Evolutionary conservation across 2,113 vertebrate genomes (phyloP).

Genomic region (Ammodramus savannarum): DNA sequence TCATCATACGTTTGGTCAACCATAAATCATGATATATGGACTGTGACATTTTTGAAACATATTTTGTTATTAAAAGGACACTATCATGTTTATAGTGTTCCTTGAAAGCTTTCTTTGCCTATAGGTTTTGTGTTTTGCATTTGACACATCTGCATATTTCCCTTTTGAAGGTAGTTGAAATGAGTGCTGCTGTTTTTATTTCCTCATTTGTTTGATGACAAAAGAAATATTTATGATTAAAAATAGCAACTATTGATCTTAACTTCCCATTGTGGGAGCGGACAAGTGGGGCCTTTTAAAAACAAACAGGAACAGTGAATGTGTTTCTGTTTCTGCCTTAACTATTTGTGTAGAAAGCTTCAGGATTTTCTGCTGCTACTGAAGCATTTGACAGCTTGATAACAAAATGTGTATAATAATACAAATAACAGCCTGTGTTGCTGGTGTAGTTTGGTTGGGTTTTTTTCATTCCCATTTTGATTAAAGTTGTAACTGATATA

Average conservation of each 20-base stretch:
- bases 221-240: not conserved
- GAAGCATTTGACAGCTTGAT: constrained; percentile 42
- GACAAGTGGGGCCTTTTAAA: not conserved
- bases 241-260: constrained; percentile 45
- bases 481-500: not conserved
- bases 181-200: constrained; percentile 2
- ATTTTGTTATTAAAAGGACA: not conserved
- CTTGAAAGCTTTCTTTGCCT: not conserved
- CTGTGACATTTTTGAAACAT: not conserved
- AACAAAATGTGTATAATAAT: constrained; percentile 38
- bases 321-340: constrained; percentile 8
- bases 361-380: not conserved
- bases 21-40: not conserved
- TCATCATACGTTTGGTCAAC: not conserved
- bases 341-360: constrained; percentile 14
- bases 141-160: not conserved
- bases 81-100: not conserved
- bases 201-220: not conserved
- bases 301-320: not conserved
- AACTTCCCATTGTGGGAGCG: not conserved
- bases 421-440: constrained; percentile 49
- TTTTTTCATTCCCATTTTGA: not conserved
- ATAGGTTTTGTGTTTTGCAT: not conserved
- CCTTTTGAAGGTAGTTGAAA: not conserved
- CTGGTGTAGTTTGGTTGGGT: not conserved